Evolutionary conservation across 2,113 vertebrate species (phyloP).

Genomic region (Cygnus atratus): DNA sequence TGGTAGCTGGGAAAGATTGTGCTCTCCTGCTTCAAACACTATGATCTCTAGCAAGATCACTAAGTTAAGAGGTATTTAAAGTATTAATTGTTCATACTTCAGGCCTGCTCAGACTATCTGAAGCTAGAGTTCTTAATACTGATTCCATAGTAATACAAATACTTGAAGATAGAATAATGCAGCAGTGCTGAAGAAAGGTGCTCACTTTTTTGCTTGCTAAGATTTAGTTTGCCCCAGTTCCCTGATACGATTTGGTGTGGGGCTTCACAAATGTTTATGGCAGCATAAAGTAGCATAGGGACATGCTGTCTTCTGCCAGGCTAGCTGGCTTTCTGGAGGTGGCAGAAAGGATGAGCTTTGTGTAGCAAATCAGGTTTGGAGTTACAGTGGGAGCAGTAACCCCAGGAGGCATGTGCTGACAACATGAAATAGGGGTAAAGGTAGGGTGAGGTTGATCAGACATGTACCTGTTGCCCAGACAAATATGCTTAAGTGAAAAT

Average conservation of each 20-base stretch:
- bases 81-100: background rate
- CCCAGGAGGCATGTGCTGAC: background rate
- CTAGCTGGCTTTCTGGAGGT: background rate
- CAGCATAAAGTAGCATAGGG: background rate
- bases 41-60: background rate
- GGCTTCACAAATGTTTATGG: background rate
- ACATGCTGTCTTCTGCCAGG: background rate
- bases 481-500: background rate
- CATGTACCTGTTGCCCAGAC: background rate
- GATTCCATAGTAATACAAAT: background rate
- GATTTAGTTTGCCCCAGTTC: background rate
- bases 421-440: background rate
- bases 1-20: background rate
- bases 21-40: background rate
- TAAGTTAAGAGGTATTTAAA: background rate
- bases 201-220: background rate
- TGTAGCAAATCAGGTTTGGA: background rate
- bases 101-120: background rate
- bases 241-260: background rate
- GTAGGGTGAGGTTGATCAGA: background rate
- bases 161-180: background rate
- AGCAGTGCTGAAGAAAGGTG: background rate
- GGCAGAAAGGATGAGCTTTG: background rate
- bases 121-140: background rate
- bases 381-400: background rate